Percentiles rank a stretch among this genome's conserved stretches.
These are phyloP conservation scores for Campoletis sonorensis DNA, from an alignment of 1,140 invertebrate species.

Conservation along the genomic window DNA sequence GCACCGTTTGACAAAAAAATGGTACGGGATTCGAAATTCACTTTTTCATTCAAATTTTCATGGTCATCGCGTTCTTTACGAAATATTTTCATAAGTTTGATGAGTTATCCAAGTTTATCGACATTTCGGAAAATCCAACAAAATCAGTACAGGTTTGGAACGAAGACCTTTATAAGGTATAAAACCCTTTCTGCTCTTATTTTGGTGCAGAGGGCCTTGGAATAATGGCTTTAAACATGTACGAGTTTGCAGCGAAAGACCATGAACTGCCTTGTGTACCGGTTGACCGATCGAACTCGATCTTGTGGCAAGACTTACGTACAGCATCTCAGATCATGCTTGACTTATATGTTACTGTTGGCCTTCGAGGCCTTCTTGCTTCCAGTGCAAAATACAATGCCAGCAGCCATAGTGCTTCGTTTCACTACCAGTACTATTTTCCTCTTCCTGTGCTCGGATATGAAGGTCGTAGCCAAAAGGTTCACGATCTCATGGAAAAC, in stretches of 20 bases:
- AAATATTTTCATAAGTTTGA: no score
- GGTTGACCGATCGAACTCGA: slow-evolving; percentile 26
- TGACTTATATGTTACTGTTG: background rate
- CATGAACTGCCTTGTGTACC: slow-evolving; percentile 6
- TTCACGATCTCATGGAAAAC: background rate
- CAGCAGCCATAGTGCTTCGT: background rate
- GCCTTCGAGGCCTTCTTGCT: background rate
- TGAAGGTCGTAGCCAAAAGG: background rate
- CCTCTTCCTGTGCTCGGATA: slow-evolving; percentile 13
- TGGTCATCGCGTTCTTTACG: no score
- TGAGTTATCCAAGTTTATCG: no score
- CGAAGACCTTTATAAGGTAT: no score
- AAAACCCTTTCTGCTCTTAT: background rate
- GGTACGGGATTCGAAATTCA: no score
- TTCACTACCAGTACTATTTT: background rate
- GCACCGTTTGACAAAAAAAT: no score
- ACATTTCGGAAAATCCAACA: no score
- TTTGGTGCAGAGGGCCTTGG: background rate
- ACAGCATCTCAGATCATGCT: slow-evolving; percentile 8
- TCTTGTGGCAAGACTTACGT: background rate
- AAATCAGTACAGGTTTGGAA: no score
- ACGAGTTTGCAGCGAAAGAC: slow-evolving; percentile 10
- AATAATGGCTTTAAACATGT: background rate
- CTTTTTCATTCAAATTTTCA: no score
- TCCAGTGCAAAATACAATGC: slow-evolving; percentile 8